Conservation (phyloP, 1,140 invertebrate species). For the Trachymyrmex cornetzi region DNA sequence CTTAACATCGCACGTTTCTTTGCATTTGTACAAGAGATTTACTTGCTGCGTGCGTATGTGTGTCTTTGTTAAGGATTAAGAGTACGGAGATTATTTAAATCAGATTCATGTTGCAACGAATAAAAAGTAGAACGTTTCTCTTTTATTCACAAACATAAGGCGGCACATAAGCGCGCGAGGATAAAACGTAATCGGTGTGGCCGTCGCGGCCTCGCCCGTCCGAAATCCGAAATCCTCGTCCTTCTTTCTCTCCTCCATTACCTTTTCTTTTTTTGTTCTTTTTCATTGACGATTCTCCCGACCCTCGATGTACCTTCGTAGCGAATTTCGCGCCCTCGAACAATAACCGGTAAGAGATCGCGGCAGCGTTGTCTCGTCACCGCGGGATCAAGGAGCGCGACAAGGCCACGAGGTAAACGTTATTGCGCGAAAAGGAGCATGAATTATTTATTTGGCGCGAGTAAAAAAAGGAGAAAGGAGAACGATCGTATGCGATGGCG, state of each 20-base stretch:
- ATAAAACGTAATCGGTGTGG: slow-evolving; percentile 26
- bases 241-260: slow-evolving; percentile 10
- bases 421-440: slow-evolving; percentile 81
- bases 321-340: slow-evolving; percentile 74
- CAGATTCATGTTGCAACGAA: slow-evolving; percentile 2
- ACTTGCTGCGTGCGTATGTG: neutral
- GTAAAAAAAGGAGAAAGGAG: slow-evolving; percentile 69
- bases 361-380: slow-evolving; percentile 63
- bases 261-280: neutral
- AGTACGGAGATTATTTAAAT: slow-evolving; percentile 27
- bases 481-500: slow-evolving; percentile 66
- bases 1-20: neutral
- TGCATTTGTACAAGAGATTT: slow-evolving; percentile 26
- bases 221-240: slow-evolving; percentile 50
- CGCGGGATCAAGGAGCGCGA: slow-evolving; percentile 75
- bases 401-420: slow-evolving; percentile 75
- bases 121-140: slow-evolving; percentile 39
- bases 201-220: slow-evolving; percentile 32
- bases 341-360: slow-evolving; percentile 65
- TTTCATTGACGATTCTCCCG: slow-evolving; percentile 26
- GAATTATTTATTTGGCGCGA: slow-evolving; percentile 82
- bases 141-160: slow-evolving; percentile 23
- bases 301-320: slow-evolving; percentile 44
- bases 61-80: slow-evolving; percentile 39
- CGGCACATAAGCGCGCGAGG: slow-evolving; percentile 11